Evolutionary conservation across 2,888 invertebrate genomes (phyloP).

Genomic region (Xestia c-nigrum): DNA sequence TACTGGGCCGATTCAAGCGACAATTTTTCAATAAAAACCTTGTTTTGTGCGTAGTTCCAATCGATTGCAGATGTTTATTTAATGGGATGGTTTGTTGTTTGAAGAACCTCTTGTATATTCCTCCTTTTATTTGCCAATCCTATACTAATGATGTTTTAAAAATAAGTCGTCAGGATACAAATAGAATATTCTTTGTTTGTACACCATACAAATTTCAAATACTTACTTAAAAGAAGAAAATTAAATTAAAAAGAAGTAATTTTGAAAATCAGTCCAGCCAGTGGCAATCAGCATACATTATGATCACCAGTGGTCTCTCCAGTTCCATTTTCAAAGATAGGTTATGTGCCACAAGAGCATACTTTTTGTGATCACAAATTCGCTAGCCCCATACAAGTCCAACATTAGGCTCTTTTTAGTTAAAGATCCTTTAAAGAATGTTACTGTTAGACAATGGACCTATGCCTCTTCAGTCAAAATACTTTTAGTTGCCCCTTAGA

Average conservation of each 20-base stretch:
- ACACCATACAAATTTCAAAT: no score
- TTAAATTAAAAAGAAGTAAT: no score
- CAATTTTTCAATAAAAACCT: constrained; percentile 60
- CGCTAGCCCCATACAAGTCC: neutral
- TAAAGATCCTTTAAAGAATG: neutral
- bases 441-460: neutral
- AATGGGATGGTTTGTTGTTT: constrained; percentile 3
- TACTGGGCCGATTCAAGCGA: constrained; percentile 37
- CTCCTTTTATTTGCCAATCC: neutral
- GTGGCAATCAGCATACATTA: neutral
- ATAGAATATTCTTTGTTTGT: no score
- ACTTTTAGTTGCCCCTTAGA: neutral
- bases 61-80: constrained; percentile 25
- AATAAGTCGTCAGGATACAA: neutral
- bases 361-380: neutral
- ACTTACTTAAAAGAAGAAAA: no score
- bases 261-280: neutral
- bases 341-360: neutral
- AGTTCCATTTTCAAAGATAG: neutral
- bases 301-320: no score
- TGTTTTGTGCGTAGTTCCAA: constrained; percentile 37
- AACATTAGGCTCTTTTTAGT: neutral
- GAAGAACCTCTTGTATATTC: neutral
- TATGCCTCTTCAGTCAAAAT: neutral
- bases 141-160: neutral